These are phyloP conservation scores for Alauda arvensis DNA, from an alignment of 2,797 vertebrate genomes.

Conservation along the genomic window DNA sequence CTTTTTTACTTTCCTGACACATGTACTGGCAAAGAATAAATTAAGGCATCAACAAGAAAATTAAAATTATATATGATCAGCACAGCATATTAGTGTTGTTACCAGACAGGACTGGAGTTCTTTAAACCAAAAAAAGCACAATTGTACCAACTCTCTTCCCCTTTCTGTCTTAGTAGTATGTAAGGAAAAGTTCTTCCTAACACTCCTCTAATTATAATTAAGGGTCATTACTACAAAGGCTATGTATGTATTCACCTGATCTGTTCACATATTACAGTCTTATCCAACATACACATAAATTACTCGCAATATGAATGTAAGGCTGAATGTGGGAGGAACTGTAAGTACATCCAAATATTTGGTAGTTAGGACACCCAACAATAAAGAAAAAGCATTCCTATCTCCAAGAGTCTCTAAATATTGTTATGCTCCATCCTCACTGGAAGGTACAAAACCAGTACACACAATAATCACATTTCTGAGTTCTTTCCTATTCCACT, in stretches of 20 bases:
- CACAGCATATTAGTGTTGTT: background rate
- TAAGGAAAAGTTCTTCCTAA: background rate
- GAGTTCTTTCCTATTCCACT: background rate
- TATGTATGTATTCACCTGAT: background rate
- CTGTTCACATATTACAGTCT: background rate
- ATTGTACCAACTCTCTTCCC: background rate
- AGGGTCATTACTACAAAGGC: background rate
- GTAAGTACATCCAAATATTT: background rate
- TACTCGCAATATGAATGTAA: background rate
- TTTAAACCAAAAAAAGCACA: background rate
- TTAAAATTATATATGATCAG: background rate
- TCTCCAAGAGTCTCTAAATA: background rate
- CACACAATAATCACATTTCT: background rate
- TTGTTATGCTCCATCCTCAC: fast-evolving
- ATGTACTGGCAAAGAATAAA: background rate
- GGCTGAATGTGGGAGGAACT: background rate
- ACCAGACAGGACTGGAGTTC: background rate
- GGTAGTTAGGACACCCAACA: background rate
- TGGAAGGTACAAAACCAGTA: background rate
- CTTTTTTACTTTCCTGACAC: background rate
- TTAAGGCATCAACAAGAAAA: background rate
- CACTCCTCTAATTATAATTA: background rate
- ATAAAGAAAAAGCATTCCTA: background rate
- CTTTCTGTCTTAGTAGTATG: background rate
- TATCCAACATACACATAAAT: background rate